Conservation (phyloP, 2,113 vertebrate genomes). For the Triplophysa tibetana region DNA sequence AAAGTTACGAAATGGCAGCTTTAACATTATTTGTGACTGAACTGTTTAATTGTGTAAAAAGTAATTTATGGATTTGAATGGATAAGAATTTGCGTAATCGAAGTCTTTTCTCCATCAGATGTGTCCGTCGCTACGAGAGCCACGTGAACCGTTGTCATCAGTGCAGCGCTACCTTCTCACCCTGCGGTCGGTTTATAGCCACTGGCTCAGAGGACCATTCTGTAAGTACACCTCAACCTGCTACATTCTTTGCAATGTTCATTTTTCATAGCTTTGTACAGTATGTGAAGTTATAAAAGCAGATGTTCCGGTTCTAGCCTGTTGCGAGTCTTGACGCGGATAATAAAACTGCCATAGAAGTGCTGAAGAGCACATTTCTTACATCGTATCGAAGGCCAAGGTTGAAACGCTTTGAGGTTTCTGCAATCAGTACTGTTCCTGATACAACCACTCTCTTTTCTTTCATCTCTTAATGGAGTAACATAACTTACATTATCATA, state of each 20-base stretch:
- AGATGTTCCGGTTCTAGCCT: not conserved
- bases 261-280: not conserved
- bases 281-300: not conserved
- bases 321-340: not conserved
- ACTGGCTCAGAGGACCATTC: constrained; percentile 86
- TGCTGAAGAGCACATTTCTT: constrained; percentile 4
- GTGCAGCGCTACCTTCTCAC: constrained; percentile 80
- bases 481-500: too few species aligned
- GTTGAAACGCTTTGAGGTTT: too few species aligned
- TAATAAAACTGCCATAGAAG: not conserved
- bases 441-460: not conserved
- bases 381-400: not conserved
- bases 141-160: constrained; percentile 75
- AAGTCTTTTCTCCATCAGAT: constrained; percentile 66
- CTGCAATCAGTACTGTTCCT: too few species aligned
- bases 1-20: too few species aligned
- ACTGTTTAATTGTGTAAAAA: too few species aligned
- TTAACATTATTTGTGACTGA: too few species aligned
- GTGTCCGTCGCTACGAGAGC: constrained; percentile 82
- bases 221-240: constrained; percentile 64
- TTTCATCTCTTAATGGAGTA: constrained; percentile 22
- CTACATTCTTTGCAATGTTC: not conserved
- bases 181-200: constrained; percentile 82
- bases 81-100: too few species aligned
- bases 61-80: too few species aligned